A percentile compares a stretch with the other conserved stretches of the same genome.
These are phyloP conservation scores for Cremastobaeus sp. DNA, from an alignment of 2,888 invertebrate genomes.

Conservation along the genomic window DNA sequence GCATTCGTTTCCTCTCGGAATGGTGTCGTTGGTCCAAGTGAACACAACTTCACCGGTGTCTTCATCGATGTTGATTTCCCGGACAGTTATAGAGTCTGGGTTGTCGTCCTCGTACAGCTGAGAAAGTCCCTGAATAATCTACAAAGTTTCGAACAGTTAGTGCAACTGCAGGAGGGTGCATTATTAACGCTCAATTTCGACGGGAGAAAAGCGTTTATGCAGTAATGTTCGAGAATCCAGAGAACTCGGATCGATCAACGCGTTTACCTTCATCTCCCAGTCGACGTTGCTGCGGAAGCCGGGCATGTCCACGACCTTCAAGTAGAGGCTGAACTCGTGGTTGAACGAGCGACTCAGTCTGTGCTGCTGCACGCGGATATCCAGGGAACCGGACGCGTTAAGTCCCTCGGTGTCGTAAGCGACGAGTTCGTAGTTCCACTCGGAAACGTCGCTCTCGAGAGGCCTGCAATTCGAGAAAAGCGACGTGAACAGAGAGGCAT, in stretches of 20 bases:
- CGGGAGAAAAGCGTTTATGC: too few species aligned
- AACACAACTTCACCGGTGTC: constrained; percentile 82
- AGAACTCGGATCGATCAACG: too few species aligned
- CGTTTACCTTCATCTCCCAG: constrained; percentile 81
- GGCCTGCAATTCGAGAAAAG: constrained; percentile 80
- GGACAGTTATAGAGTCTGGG: constrained; percentile 83
- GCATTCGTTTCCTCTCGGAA: constrained; percentile 86
- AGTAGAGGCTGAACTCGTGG: constrained; percentile 87
- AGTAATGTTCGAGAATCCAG: too few species aligned
- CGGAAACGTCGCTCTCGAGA: constrained; percentile 88
- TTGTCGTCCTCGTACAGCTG: constrained; percentile 79
- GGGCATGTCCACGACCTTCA: constrained; percentile 82
- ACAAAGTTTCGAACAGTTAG: too few species aligned
- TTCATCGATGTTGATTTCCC: constrained; percentile 82
- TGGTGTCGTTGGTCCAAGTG: constrained; percentile 92
- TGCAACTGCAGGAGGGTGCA: too few species aligned
- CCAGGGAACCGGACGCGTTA: constrained; percentile 85
- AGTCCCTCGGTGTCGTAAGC: constrained; percentile 89
- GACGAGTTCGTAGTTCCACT: constrained; percentile 88
- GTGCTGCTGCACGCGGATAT: constrained; percentile 90
- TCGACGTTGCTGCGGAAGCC: constrained; percentile 85
- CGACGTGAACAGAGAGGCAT: constrained; percentile 6
- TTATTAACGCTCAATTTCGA: too few species aligned
- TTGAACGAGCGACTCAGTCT: constrained; percentile 87
- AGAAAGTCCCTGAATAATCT: constrained; percentile 76